Evolutionary conservation across 2,888 invertebrate genomes (phyloP), one percentile per base, ranked within the genome.

Genomic region (Drosophila nigricruria): DNA sequence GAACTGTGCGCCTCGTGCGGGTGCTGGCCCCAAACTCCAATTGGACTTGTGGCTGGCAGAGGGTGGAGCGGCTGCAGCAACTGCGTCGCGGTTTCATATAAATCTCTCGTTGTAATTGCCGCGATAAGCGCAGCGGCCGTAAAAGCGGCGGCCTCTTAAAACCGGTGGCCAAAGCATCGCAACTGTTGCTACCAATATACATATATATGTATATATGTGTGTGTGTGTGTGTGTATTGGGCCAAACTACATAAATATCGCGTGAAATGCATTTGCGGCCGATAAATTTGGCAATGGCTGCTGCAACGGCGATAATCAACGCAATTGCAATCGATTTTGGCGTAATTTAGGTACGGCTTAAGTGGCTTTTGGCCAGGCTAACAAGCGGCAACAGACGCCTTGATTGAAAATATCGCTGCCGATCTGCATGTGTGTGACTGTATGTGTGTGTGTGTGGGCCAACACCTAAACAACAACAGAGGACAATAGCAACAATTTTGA

Each of bases 311-410:
- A 86, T 88, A 86, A 86, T 86, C 86, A 87, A 86, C 87, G 89
- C 89, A 89, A 87, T 87, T 87, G 87, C 89, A 84, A 87, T 89
- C 86, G 89, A 87, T 87, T 87, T 87, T 86, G 84, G 83, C 83
- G 86, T 85, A 85, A 85, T 85, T 85, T 85, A 88, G 87, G 88
- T 79, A 82, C 61, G 88, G 83, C 84, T 82, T 88, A 85, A 85
- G 88, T 84, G 88, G 75, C 70, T 60, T 47, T 25, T 70, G 57
- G 63, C 43, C 64, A 32, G 64, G 66, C 77, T 82, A 85, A 85
- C 84, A 85, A 85, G 87, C 78, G 70, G 72, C 66, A 49, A 50
- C 63, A 71, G 64, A 70, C 60, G 56, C 57, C 70, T 77, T 82
- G 80, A 82, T 83, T 87, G 73, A 77, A 82, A 79, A 75, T 61